Percentiles rank a stretch among this genome's conserved stretches.
phyloP scores from a whole-genome alignment of 2,113 vertebrate species.

The Copsychus sechellarum region DNA sequence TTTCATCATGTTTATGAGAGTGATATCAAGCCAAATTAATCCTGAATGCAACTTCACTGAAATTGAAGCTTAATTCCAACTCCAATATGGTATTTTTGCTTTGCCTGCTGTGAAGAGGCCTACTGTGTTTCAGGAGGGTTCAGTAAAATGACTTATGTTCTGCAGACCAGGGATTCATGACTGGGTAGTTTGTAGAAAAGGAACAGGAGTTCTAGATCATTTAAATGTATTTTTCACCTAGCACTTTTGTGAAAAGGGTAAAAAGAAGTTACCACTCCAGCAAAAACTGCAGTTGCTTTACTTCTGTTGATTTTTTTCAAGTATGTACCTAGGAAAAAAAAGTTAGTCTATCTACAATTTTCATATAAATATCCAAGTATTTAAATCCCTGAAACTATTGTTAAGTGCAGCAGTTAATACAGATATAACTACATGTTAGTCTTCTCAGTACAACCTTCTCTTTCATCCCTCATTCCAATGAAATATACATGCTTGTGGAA shows the following conservation, averaged over 20 bases:
- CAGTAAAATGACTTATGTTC: background rate
- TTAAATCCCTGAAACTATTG: background rate
- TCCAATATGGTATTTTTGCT: background rate
- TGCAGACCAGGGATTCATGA: background rate
- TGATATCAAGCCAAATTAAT: background rate
- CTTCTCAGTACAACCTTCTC: background rate
- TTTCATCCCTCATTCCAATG: background rate
- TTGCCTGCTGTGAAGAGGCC: background rate
- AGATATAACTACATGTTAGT: background rate
- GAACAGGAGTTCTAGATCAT: slow-evolving; percentile 9
- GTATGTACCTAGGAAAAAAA: background rate
- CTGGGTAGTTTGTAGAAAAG: background rate
- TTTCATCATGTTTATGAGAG: background rate
- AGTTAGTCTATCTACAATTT: background rate
- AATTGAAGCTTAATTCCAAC: background rate
- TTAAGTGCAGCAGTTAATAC: slow-evolving; percentile 3
- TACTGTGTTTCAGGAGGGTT: background rate
- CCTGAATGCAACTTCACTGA: background rate
- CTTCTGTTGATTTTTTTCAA: slow-evolving; percentile 9
- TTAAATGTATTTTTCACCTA: background rate
- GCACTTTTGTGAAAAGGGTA: background rate
- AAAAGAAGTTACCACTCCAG: background rate
- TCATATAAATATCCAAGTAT: background rate
- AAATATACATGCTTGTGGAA: background rate
- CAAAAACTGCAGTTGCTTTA: background rate